A percentile compares a stretch with the other conserved stretches of the same genome.
Conservation (phyloP, 2,797 vertebrate species). For the Todus mexicanus region DNA sequence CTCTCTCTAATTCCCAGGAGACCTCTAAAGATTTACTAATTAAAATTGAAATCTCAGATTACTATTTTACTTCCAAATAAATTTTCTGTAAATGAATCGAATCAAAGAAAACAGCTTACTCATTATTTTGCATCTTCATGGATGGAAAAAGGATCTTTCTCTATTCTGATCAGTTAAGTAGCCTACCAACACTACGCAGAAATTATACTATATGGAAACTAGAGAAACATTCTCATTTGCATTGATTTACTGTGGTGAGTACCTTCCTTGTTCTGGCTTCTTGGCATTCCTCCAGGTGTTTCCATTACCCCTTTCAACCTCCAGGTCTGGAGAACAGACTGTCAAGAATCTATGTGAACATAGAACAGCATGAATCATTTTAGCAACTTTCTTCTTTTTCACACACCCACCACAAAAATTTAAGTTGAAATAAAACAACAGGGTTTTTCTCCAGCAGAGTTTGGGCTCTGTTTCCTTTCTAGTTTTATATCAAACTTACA, state of each 20-base stretch:
- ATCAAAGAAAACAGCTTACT: background rate
- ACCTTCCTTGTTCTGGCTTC: background rate
- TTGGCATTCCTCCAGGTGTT: background rate
- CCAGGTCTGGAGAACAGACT: background rate
- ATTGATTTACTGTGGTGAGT: background rate
- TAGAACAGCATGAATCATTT: background rate
- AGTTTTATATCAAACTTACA: background rate
- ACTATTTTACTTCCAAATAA: background rate
- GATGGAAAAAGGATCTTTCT: background rate
- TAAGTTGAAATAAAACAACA: background rate
- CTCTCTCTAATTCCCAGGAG: background rate
- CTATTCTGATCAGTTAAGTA: background rate
- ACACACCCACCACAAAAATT: background rate
- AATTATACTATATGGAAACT: background rate
- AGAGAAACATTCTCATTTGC: background rate
- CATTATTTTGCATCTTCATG: background rate
- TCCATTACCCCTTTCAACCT: background rate
- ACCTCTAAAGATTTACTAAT: background rate
- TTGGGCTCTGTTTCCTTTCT: background rate
- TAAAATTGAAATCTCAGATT: background rate
- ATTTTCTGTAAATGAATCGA: background rate
- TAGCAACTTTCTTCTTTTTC: background rate
- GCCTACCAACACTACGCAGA: rapidly evolving
- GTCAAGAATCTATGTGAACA: background rate
- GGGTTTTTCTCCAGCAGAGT: background rate